phyloP scores from a whole-genome alignment of 2,113 vertebrate genomes.

The Melanotaenia duboulayi region DNA sequence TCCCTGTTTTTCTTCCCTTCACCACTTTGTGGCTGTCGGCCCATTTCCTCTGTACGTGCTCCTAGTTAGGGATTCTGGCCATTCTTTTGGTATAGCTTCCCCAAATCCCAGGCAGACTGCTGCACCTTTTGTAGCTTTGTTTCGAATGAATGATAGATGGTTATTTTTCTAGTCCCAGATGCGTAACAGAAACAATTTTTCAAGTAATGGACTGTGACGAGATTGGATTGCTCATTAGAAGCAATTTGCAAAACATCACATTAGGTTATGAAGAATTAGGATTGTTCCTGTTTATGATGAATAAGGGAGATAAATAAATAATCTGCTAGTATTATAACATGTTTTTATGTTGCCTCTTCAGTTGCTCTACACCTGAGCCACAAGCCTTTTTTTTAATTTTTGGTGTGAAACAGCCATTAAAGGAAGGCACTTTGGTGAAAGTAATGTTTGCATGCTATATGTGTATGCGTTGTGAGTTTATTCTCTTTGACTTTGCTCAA shows the following conservation, averaged over 20 bases:
- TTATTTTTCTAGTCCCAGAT: slow-evolving; percentile 16
- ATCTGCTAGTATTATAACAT: too few relatives aligned
- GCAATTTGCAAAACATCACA: neutral
- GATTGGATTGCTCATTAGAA: neutral
- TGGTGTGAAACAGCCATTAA: too few relatives aligned
- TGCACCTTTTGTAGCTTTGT: slow-evolving; percentile 28
- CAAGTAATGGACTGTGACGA: neutral
- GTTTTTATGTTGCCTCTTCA: too few relatives aligned
- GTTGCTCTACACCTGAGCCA: too few relatives aligned
- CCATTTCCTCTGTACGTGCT: slow-evolving; percentile 77
- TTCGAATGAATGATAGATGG: neutral
- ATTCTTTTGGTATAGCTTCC: slow-evolving; percentile 44
- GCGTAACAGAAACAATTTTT: neutral
- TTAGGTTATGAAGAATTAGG: neutral
- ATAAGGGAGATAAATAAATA: too few relatives aligned
- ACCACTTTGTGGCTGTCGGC: slow-evolving; percentile 58
- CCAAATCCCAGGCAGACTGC: slow-evolving; percentile 25
- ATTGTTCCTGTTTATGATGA: too few relatives aligned
- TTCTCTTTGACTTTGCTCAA: neutral
- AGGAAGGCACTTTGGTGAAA: too few relatives aligned
- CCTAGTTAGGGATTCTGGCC: slow-evolving; percentile 39
- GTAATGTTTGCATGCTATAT: too few relatives aligned
- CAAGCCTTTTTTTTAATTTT: too few relatives aligned
- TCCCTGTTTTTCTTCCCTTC: slow-evolving; percentile 65
- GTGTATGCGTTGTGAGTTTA: too few relatives aligned